Base-by-base conservation (phyloP, 2,113 vertebrate genomes). In the Gallinago jamesoni region DNA sequence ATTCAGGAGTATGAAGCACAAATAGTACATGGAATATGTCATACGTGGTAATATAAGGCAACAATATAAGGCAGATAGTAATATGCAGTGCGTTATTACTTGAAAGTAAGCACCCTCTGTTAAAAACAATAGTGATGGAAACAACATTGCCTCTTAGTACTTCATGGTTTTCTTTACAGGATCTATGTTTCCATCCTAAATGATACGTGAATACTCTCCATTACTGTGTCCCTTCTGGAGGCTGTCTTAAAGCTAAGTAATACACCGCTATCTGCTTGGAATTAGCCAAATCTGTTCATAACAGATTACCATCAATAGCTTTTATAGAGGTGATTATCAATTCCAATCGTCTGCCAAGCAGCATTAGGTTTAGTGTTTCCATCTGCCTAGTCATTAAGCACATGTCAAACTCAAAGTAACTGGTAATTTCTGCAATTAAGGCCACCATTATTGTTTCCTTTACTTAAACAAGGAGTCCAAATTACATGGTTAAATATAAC, bases 361-460 rank as follows among this genome's bases (percentile, higher is more conserved):
- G 90, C 92, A 96, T 98, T 98, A 95, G 90, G 95, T 97, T 98
- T 97, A 97, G 96, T 88, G 91, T 98, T 98, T 98, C 98, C 98
- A 97, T 96, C 97, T 77, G 27, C 97, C 93, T 78, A 47, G 69
- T 98, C 98, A 98, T 98, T 98, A 98, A 90, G 96, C 91, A 96
- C 95, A 98, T 98, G 98, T 98, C 98, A 98, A 92, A 97, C 95
- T 93, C 89, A 24, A 94, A 97, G 97, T 87, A 98, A 96, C 97
- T 97, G 96, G 97, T 97, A 98, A 98, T 99, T 99, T 97, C 97
- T 98, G 97, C 98, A 98, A 98, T 99, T 98, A 98, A 85, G 77
- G 90, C 89, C 81, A 83, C 96, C 98, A 98, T 98, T 98, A 98
- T 98, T 98, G 97, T 98, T 98, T 99, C 98, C 98, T 98, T 98